Percentiles rank a stretch among this genome's conserved stretches.
These are phyloP conservation scores for Drosophila quinaria DNA, from an alignment of 2,888 invertebrate species.

Conservation along the genomic window DNA sequence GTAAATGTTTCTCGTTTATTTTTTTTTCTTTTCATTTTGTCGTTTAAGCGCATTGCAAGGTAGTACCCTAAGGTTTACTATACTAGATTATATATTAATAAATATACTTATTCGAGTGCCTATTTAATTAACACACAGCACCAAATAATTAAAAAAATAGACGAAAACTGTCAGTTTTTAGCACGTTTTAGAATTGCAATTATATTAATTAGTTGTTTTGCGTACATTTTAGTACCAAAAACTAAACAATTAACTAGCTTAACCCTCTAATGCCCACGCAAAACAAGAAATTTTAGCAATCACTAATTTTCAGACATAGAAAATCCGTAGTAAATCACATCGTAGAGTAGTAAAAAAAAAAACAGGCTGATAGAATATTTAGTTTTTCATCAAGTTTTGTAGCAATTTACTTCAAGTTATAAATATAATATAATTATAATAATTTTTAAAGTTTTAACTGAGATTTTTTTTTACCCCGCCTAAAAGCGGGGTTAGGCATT, in stretches of 20 bases:
- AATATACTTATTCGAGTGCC: conserved; percentile 49
- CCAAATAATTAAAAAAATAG: conserved; percentile 50
- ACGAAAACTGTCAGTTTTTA: conserved; percentile 56
- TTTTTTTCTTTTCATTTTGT: conserved; percentile 41
- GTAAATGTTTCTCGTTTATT: conserved; percentile 45
- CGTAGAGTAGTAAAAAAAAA: no score
- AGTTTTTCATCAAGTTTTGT: no score
- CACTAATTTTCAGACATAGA: no score
- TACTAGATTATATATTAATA: conserved; percentile 9
- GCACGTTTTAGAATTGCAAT: conserved; percentile 63
- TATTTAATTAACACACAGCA: conserved; percentile 54
- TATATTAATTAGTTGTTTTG: conserved; percentile 41
- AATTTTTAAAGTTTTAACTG: no score
- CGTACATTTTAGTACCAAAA: conserved; percentile 46
- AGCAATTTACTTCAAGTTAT: no score
- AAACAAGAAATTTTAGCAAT: no score
- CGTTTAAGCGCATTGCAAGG: conserved; percentile 17
- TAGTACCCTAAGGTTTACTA: conserved; percentile 32
- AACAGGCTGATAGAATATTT: no score
- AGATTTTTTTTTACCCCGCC: no score
- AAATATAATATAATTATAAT: no score
- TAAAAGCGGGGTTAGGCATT: no score
- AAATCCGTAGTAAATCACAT: no score
- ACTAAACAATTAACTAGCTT: conserved; percentile 46
- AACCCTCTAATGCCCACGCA: no score